Evolutionary conservation across 2,888 invertebrate genomes (phyloP).

Genomic region (Melieria omissa): DNA sequence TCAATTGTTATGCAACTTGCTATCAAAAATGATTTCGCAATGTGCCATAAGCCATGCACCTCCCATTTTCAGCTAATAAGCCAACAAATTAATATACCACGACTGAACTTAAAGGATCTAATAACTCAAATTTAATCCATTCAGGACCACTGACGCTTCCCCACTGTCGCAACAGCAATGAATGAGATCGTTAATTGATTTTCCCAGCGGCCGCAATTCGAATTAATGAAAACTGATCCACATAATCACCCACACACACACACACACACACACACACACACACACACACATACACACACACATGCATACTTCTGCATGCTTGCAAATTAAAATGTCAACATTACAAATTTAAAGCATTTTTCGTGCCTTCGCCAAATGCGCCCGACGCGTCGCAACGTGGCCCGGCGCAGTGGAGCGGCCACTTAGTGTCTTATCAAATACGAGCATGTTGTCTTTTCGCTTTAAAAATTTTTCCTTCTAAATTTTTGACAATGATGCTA

Average conservation of each 20-base stretch:
- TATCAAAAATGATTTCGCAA: background rate
- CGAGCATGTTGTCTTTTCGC: constrained; percentile 31
- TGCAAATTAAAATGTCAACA: constrained; percentile 64
- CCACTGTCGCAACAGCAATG: no score
- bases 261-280: background rate
- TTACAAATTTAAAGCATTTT: constrained; percentile 60
- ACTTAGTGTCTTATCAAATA: constrained; percentile 49
- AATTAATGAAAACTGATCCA: constrained; percentile 50
- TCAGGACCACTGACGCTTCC: no score
- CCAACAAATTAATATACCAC: no score
- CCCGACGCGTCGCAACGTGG: background rate
- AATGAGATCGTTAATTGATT: background rate
- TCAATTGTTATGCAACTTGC: background rate
- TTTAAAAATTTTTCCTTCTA: constrained; percentile 35
- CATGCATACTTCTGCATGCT: constrained; percentile 44
- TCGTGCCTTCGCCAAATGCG: constrained; percentile 5
- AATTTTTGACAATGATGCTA: constrained; percentile 63
- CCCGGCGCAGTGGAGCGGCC: constrained; percentile 15
- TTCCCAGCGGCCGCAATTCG: background rate
- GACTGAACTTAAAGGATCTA: no score
- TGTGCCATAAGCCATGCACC: no score
- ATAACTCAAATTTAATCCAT: no score
- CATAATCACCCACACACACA: constrained; percentile 12
- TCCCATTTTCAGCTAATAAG: no score
- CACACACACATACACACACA: background rate